Evolutionary conservation across 2,888 invertebrate species (phyloP).

Genomic region (Latrodectus hesperus): DNA sequence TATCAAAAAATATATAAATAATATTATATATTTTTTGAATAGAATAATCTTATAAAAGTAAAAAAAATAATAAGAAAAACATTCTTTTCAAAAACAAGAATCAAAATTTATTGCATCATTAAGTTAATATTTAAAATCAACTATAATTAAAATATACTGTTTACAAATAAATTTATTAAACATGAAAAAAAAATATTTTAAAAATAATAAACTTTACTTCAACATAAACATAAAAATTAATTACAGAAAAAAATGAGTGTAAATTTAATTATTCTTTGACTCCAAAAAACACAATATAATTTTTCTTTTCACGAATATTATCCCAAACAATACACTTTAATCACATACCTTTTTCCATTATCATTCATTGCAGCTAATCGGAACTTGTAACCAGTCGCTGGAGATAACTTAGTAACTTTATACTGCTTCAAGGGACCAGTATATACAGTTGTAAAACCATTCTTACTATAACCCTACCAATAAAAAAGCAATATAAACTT

Average conservation of each 20-base stretch:
- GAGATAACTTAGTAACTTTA: conserved; percentile 83
- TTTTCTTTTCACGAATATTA: too few relatives aligned
- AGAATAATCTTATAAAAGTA: too few relatives aligned
- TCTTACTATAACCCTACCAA: conserved; percentile 75
- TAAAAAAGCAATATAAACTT: too few relatives aligned
- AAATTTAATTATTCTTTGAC: too few relatives aligned
- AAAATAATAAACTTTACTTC: background rate
- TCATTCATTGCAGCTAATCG: conserved; percentile 89
- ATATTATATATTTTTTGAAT: too few relatives aligned
- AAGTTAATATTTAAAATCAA: too few relatives aligned
- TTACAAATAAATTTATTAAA: too few relatives aligned
- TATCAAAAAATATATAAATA: too few relatives aligned
- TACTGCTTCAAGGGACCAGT: conserved; percentile 85
- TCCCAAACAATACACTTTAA: too few relatives aligned
- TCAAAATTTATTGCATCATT: background rate
- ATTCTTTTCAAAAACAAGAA: background rate
- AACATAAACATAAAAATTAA: background rate
- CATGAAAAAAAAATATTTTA: background rate
- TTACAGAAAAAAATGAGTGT: too few relatives aligned
- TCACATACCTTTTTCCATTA: conserved; percentile 81
- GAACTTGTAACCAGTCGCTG: conserved; percentile 87
- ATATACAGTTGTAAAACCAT: conserved; percentile 83
- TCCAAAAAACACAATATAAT: too few relatives aligned
- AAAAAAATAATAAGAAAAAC: background rate
- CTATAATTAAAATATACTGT: too few relatives aligned